A percentile compares a stretch with the other conserved stretches of the same genome.
phyloP scores from a whole-genome alignment of 2,888 invertebrate genomes.

The Hydriomena furcata region DNA sequence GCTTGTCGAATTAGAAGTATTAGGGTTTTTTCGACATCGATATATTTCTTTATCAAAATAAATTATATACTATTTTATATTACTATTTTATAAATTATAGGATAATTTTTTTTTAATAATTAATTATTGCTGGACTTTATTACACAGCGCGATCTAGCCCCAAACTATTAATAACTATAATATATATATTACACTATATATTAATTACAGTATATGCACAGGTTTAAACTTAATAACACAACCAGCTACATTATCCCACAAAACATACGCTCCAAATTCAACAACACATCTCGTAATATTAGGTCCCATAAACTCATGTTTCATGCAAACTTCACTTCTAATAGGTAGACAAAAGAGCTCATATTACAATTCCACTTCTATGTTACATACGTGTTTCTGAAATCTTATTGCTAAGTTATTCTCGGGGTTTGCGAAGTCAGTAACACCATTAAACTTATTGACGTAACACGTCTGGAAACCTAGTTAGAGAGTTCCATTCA shows the following conservation, averaged over 20 bases:
- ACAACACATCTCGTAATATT: constrained; percentile 3
- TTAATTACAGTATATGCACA: too few species aligned
- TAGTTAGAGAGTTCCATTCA: background rate
- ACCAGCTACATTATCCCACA: constrained; percentile 7
- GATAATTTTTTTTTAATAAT: too few species aligned
- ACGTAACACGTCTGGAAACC: background rate
- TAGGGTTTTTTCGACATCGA: too few species aligned
- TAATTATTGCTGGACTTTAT: too few species aligned
- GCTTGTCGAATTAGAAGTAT: too few species aligned
- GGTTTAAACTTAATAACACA: constrained; percentile 4
- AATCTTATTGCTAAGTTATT: constrained; percentile 17
- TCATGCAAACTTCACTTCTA: constrained; percentile 2
- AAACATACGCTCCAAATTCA: constrained; percentile 6
- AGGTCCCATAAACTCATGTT: background rate
- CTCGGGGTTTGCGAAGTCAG: constrained; percentile 1
- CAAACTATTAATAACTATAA: too few species aligned
- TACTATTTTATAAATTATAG: too few species aligned
- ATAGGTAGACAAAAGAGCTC: constrained; percentile 3
- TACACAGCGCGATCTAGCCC: too few species aligned
- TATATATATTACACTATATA: too few species aligned
- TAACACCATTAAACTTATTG: constrained; percentile 10
- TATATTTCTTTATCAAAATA: too few species aligned
- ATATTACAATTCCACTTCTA: background rate
- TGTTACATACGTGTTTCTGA: too few species aligned
- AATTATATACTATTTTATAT: too few species aligned